These are phyloP conservation scores for Aradophagus sp. DNA, from an alignment of 1,140 invertebrate species.

Conservation along the genomic window DNA sequence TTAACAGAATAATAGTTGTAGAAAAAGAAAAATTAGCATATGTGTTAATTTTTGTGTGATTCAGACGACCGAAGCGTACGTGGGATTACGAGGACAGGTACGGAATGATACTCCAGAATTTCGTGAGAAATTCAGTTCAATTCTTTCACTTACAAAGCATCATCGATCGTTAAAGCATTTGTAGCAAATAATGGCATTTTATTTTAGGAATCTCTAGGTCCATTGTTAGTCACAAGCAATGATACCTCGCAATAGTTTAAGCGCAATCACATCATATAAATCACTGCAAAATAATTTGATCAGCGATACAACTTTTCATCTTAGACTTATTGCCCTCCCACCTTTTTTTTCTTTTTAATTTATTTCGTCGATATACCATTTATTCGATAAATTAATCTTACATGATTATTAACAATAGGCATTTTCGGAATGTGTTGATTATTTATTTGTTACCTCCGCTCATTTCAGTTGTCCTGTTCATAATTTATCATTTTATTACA, in stretches of 20 bases:
- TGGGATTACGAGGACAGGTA: constrained; percentile 80
- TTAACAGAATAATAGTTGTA: no score
- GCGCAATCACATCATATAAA: constrained; percentile 32
- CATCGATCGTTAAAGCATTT: constrained; percentile 53
- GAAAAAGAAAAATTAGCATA: constrained; percentile 41
- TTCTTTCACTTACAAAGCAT: constrained; percentile 50
- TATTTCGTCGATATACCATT: no score
- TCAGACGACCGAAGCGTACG: constrained; percentile 77
- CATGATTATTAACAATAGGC: no score
- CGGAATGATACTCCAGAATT: constrained; percentile 55
- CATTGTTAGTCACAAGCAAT: constrained; percentile 34
- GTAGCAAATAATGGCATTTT: constrained; percentile 42
- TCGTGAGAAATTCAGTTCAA: constrained; percentile 56
- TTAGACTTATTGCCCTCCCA: no score
- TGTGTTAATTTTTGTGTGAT: constrained; percentile 64
- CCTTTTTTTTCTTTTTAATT: background rate
- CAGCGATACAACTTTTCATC: background rate
- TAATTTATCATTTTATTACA: no score
- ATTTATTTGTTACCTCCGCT: no score
- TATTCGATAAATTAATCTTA: no score
- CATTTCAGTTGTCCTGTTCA: no score
- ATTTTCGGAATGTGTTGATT: no score
- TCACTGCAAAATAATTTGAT: constrained; percentile 13
- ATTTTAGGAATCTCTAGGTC: constrained; percentile 38
- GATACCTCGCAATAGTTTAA: constrained; percentile 32